A percentile compares a stretch with the other conserved stretches of the same genome.
Evolutionary conservation across 1,140 invertebrate species (phyloP).

Genomic region (Aphelinus atriplicis): DNA sequence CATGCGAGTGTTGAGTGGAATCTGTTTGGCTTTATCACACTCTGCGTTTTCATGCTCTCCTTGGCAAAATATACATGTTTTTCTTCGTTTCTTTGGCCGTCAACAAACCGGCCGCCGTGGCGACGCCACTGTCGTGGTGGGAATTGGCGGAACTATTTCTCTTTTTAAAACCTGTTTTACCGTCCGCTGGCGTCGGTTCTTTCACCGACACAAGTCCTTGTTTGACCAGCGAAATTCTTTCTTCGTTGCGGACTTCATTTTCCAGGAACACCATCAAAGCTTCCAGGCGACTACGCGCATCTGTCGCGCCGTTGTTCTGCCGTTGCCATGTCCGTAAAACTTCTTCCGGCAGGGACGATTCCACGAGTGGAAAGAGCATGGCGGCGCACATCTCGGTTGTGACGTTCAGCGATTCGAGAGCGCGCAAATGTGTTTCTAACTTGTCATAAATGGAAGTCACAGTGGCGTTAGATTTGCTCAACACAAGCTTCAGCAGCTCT

Average conservation of each 20-base stretch:
- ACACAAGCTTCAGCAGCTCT: constrained; percentile 44
- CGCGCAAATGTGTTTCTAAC: constrained; percentile 48
- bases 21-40: background rate
- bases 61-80: constrained; percentile 9
- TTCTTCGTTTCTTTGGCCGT: constrained; percentile 8
- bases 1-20: background rate
- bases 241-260: constrained; percentile 46
- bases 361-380: constrained; percentile 52
- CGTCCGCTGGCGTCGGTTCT: background rate
- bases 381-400: constrained; percentile 49
- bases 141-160: constrained; percentile 4
- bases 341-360: constrained; percentile 55
- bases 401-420: constrained; percentile 50
- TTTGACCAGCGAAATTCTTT: constrained; percentile 43
- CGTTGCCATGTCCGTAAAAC: constrained; percentile 49
- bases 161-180: constrained; percentile 3
- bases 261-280: constrained; percentile 47
- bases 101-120: constrained; percentile 26
- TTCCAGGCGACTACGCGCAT: background rate
- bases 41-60: background rate
- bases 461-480: constrained; percentile 18
- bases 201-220: constrained; percentile 15
- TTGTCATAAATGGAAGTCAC: constrained; percentile 43
- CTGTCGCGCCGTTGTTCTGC: background rate
- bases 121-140: background rate